Evolutionary conservation across 1,140 invertebrate species (phyloP).

Genomic region (Daktulosphaira vitifoliae): DNA sequence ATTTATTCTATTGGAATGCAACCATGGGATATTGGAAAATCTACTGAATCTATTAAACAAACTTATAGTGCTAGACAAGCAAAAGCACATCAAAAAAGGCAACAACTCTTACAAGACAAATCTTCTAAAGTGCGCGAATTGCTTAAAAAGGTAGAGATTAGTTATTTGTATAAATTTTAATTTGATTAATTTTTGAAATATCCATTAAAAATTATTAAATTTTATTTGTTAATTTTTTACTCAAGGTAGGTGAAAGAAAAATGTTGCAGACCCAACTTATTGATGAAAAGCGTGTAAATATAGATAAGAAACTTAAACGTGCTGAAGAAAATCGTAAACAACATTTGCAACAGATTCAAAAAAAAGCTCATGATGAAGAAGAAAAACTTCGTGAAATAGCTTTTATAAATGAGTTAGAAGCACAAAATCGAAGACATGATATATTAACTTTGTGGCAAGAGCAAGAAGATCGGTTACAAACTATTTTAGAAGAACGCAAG

Average conservation of each 20-base stretch:
- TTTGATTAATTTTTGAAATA: not conserved
- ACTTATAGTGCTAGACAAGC: slow-evolving; percentile 66
- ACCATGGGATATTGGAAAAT: slow-evolving; percentile 18
- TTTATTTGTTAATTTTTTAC: too few relatives aligned
- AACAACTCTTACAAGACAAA: slow-evolving; percentile 72
- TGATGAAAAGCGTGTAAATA: slow-evolving; percentile 69
- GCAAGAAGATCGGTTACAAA: slow-evolving; percentile 54
- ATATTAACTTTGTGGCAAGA: slow-evolving; percentile 45
- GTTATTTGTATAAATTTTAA: slow-evolving; percentile 36
- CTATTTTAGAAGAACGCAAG: slow-evolving; percentile 60
- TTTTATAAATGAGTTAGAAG: slow-evolving; percentile 93
- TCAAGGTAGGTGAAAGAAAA: slow-evolving; percentile 76
- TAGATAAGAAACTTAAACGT: slow-evolving; percentile 76
- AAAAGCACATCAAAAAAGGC: slow-evolving; percentile 66
- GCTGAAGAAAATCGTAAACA: slow-evolving; percentile 86
- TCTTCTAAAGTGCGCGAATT: slow-evolving; percentile 75
- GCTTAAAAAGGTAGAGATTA: slow-evolving; percentile 74
- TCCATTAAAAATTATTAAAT: not conserved
- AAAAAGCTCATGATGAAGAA: slow-evolving; percentile 95
- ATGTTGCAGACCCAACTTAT: slow-evolving; percentile 75
- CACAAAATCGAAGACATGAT: slow-evolving; percentile 88
- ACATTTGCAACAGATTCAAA: slow-evolving; percentile 69
- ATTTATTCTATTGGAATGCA: slow-evolving; percentile 29
- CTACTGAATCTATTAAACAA: slow-evolving; percentile 28
- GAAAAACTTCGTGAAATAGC: slow-evolving; percentile 94